Evolutionary conservation across 2,888 invertebrate species (phyloP).

Genomic region (Cataglyphis rosenhaueri): DNA sequence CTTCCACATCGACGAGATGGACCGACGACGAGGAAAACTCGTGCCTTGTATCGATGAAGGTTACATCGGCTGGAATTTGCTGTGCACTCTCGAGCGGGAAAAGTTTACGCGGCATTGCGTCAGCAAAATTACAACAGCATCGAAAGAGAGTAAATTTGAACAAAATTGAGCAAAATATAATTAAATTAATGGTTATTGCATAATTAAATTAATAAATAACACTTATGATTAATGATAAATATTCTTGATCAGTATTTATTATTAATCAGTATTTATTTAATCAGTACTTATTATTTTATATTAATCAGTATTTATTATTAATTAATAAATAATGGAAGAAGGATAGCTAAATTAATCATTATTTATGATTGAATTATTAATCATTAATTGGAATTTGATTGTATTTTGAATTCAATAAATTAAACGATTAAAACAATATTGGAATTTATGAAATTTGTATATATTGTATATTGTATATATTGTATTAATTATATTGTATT

Average conservation of each 20-base stretch:
- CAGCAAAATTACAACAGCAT: background rate
- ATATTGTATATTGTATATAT: background rate
- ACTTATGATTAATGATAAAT: background rate
- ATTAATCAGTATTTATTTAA: background rate
- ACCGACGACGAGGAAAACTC: constrained; percentile 57
- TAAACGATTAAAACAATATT: background rate
- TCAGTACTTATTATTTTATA: background rate
- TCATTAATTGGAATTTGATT: background rate
- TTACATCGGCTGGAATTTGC: constrained; percentile 66
- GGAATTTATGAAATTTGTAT: background rate
- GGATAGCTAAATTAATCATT: constrained; percentile 12
- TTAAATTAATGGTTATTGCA: background rate
- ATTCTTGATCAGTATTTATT: background rate
- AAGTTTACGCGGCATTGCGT: constrained; percentile 13
- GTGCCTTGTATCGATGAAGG: constrained; percentile 73
- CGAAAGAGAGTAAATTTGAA: background rate
- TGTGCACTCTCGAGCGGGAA: constrained; percentile 59
- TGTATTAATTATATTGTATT: background rate
- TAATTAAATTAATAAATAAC: background rate
- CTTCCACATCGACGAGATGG: background rate
- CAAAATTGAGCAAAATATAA: background rate
- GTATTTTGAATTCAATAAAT: background rate
- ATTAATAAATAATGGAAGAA: background rate
- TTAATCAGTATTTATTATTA: background rate
- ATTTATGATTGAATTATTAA: background rate